Base-by-base conservation (phyloP, 2,888 invertebrate species). In the Acrobasis suavella region DNA sequence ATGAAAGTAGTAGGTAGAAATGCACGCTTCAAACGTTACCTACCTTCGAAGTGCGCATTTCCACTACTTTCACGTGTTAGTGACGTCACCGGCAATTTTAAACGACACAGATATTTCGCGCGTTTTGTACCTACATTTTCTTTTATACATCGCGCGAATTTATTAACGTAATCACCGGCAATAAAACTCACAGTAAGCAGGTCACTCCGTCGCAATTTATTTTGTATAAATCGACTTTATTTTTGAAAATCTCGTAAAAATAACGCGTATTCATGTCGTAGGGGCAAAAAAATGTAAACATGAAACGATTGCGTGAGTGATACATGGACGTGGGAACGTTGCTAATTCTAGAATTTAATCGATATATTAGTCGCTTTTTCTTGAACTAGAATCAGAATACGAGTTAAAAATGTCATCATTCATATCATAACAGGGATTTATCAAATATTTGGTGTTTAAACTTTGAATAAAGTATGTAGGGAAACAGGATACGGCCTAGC, bases 151-250 rank as follows among this genome's bases (percentile, higher is more conserved):
- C 79, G 77, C 76, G 78, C 74, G 75, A 82, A 87, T 89, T 86
- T 87, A 89, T 87, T 77, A 78, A 72, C 72, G 71, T 74, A 80
- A 81, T 84, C 76, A 77, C 74, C 74, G 78, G 80, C 86, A 81
- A 82, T 89, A 86, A 85, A 85, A 85, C 72, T 67, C 70, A 72
- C 66, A 70, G 72, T 81, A 90, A 90, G 79, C 87, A 85, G 91
- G 91, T 89, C 90, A 84, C 76, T 75, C 73, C 71, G 65, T 67
- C 68, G 66, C 69, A 77, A 75, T 82, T 81, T 77, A 79, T 84
- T 80, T 81, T 76, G 75, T 71, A 80, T 76, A 80, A 79, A 82
- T 77, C 73, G 74, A 67, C 73, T 72, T 75, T 80, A 17, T 51
- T 77, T 77, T 73, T 46, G n/a, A 14, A 46, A 46, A 46, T 46